Percentiles rank a stretch among this genome's conserved stretches.
Evolutionary conservation across 2,888 invertebrate species (phyloP).

Genomic region (Muscina levida): DNA sequence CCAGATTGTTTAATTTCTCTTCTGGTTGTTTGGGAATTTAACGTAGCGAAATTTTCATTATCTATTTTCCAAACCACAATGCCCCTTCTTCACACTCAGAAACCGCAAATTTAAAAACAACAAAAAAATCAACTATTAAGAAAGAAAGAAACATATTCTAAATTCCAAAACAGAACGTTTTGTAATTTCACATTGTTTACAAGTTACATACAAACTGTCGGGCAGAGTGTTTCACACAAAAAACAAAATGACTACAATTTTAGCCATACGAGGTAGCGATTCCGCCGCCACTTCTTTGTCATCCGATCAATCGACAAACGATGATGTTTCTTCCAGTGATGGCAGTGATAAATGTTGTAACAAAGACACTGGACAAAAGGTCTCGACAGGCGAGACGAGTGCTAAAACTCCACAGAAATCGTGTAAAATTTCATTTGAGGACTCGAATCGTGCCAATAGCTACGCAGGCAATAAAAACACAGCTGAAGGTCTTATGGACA

Average conservation of each 20-base stretch:
- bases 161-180: constrained; percentile 34
- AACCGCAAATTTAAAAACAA: constrained; percentile 13
- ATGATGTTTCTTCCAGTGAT: constrained; percentile 44
- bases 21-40: not conserved
- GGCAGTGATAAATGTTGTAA: constrained; percentile 48
- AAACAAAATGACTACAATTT: constrained; percentile 38
- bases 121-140: constrained; percentile 11
- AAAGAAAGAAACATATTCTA: constrained; percentile 26
- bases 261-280: constrained; percentile 13
- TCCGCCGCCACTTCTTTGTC: not conserved
- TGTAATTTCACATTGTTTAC: constrained; percentile 25
- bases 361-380: constrained; percentile 15
- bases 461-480: constrained; percentile 77
- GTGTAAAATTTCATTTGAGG: constrained; percentile 14
- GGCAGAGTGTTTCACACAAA: not conserved
- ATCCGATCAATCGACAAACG: constrained; percentile 24
- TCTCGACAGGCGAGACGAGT: not conserved
- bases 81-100: not conserved
- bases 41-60: not conserved
- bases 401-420: not conserved
- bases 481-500: constrained; percentile 84
- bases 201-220: not conserved
- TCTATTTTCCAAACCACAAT: not conserved
- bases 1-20: not conserved
- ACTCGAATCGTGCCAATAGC: constrained; percentile 60